Conservation (phyloP, 2,888 invertebrate species). For the Drosophila quinaria region DNA sequence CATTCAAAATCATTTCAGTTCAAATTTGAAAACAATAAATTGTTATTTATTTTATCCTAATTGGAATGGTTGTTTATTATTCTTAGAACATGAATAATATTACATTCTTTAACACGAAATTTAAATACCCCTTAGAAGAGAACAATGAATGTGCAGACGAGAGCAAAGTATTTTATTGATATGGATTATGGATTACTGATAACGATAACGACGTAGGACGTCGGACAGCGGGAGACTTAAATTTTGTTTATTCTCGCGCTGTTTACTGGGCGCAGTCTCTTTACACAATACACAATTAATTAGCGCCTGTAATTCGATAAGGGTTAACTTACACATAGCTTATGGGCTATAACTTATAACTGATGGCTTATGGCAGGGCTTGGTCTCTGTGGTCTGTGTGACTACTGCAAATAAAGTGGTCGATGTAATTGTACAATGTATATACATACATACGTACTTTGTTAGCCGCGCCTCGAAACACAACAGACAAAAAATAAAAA, state of each 20-base stretch:
- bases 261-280: slow-evolving; percentile 34
- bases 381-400: slow-evolving; percentile 18
- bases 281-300: slow-evolving; percentile 50
- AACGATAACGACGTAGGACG: slow-evolving; percentile 23
- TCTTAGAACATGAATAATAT: too few species aligned
- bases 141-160: neutral
- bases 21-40: too few species aligned
- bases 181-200: slow-evolving; percentile 27
- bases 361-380: slow-evolving; percentile 15
- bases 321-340: neutral
- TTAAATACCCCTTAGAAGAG: neutral
- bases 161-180: slow-evolving; percentile 4
- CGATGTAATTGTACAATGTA: slow-evolving; percentile 1
- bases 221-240: slow-evolving; percentile 2
- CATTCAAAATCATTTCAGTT: too few species aligned
- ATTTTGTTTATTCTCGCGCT: slow-evolving; percentile 19
- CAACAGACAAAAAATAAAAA: neutral
- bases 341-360: neutral
- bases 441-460: neutral
- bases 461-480: slow-evolving; percentile 4
- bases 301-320: slow-evolving; percentile 40
- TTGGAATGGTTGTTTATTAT: too few species aligned
- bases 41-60: too few species aligned
- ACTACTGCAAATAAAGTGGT: slow-evolving; percentile 17
- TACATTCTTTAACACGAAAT: too few species aligned